Evolutionary conservation across 2,797 vertebrate species (phyloP).

Genomic region (Platalea minor): DNA sequence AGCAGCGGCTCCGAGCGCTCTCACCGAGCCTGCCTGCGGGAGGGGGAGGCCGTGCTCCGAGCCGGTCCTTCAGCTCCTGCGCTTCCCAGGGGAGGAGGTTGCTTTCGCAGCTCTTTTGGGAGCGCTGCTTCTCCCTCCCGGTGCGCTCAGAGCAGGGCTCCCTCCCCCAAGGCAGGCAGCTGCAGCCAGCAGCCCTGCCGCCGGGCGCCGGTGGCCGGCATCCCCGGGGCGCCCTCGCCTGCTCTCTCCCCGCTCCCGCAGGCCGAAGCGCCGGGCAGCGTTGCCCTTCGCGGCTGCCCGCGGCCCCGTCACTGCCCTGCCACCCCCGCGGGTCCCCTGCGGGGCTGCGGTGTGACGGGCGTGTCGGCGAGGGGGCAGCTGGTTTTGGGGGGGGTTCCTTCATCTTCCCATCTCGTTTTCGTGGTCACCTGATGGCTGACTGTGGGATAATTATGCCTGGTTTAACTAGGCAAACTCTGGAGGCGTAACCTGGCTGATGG

Average conservation of each 20-base stretch:
- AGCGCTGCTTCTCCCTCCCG: background rate
- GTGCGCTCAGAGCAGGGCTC: background rate
- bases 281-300: background rate
- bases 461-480: background rate
- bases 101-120: background rate
- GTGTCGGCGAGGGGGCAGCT: background rate
- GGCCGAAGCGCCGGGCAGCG: accelerated
- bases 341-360: no score
- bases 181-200: background rate
- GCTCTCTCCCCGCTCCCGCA: background rate
- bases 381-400: background rate
- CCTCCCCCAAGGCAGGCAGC: no score
- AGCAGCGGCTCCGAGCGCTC: background rate
- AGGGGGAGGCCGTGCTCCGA: no score
- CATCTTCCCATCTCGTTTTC: background rate
- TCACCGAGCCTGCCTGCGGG: background rate
- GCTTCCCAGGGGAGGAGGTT: background rate
- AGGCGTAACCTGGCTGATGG: background rate
- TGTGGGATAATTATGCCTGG: background rate
- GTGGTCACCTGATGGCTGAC: background rate
- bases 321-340: background rate
- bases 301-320: background rate
- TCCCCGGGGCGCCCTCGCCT: no score
- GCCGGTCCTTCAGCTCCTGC: background rate
- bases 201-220: background rate